Evolutionary conservation across 2,888 invertebrate species (phyloP).

Genomic region (Volucella inanis): DNA sequence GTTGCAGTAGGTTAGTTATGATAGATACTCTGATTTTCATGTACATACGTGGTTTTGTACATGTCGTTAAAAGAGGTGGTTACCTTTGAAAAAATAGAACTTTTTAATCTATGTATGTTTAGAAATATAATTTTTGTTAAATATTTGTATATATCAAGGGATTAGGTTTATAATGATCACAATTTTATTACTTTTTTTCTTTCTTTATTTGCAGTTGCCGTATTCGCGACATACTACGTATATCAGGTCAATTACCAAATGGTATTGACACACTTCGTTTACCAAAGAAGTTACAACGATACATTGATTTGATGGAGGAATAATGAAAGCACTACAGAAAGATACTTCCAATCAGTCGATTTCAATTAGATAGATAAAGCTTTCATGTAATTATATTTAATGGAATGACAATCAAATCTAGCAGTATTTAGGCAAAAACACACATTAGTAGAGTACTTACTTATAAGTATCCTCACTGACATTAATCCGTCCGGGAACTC

Average conservation of each 20-base stretch:
- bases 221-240: constrained; percentile 87
- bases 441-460: constrained; percentile 84
- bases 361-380: constrained; percentile 35
- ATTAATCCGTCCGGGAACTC: constrained; percentile 93
- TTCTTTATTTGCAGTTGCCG: constrained; percentile 84
- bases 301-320: constrained; percentile 89
- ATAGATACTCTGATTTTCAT: too few relatives aligned
- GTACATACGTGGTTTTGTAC: too few relatives aligned
- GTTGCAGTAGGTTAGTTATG: too few relatives aligned
- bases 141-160: too few relatives aligned
- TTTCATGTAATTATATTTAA: constrained; percentile 3
- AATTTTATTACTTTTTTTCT: constrained; percentile 2
- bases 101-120: too few relatives aligned
- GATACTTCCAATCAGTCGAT: constrained; percentile 19
- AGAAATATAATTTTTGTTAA: too few relatives aligned
- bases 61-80: too few relatives aligned
- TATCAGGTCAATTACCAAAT: constrained; percentile 89
- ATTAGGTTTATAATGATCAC: constrained; percentile 1
- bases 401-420: not conserved
- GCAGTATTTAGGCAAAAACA: constrained; percentile 14
- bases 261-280: constrained; percentile 88
- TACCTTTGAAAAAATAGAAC: too few relatives aligned
- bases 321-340: constrained; percentile 15
- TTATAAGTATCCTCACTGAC: constrained; percentile 96
- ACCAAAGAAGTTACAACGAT: constrained; percentile 87